Conservation (phyloP, 2,113 vertebrate species). For the Lycaon pictus region DNA sequence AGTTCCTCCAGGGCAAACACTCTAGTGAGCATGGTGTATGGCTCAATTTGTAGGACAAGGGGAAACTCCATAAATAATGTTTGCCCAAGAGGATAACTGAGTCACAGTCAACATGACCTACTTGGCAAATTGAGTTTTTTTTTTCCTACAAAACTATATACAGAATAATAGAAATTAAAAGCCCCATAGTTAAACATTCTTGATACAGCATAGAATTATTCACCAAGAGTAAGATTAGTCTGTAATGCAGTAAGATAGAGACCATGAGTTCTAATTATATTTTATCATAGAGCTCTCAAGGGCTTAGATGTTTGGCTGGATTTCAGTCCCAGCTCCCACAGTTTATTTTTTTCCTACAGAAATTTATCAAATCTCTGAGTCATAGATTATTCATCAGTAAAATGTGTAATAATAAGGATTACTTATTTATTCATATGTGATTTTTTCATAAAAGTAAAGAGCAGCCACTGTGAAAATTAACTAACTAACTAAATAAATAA, state of each 20-base stretch:
- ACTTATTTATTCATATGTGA: neutral
- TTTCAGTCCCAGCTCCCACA: neutral
- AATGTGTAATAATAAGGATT: neutral
- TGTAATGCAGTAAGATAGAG: neutral
- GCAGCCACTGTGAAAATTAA: neutral
- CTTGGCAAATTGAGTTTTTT: neutral
- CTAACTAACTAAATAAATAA: neutral
- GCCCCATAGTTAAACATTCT: neutral
- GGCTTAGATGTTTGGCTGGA: neutral
- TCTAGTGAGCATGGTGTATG: neutral
- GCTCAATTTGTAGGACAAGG: conserved; percentile 44
- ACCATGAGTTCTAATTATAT: neutral
- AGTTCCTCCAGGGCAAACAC: conserved; percentile 2
- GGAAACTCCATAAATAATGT: conserved; percentile 46
- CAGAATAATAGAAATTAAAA: neutral
- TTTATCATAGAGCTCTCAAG: neutral
- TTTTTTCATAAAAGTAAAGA: neutral
- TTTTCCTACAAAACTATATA: neutral
- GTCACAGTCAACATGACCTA: neutral
- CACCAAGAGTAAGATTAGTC: neutral
- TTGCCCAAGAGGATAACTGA: conserved; percentile 47
- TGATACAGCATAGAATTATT: neutral
- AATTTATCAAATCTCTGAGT: neutral
- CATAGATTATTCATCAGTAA: conserved; percentile 22
- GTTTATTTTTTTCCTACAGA: conserved; percentile 6